Base-by-base conservation (phyloP, 2,888 invertebrate species). In the Drosophila suboccidentalis region DNA sequence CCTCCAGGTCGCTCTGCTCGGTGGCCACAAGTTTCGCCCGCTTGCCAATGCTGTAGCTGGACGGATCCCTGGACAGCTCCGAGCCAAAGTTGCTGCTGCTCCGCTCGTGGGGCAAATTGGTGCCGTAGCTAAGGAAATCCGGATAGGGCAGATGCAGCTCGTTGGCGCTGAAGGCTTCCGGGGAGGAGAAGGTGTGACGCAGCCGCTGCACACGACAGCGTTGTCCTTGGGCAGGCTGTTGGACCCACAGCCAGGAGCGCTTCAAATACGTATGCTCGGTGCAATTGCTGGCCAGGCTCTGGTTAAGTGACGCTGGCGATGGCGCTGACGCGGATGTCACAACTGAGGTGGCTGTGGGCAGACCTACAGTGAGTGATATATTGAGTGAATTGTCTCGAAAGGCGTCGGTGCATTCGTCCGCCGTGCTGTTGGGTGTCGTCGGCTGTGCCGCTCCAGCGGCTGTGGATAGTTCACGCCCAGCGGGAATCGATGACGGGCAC, bases 311-410 rank as follows among this genome's bases (percentile, higher is more conserved):
- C 19, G 79, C 49, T 43, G 63, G 47, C 43, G 63, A 71, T 29
- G 80, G 47, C 43, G 63, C 72, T 29, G 80, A 64, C 34, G 53
- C 54, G 13, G 47, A 49, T 43, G 47, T 69, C 49, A 44, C 63
- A 26, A 54, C 51, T 6, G 47, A 39, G 39, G 58, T 76, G 15
- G 76, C 78, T 26, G 26, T 26, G 36, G 92, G 90, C 61, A 92
- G 82, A 11, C 92, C 92, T 81, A 92, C 71, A 75, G 92, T 90
- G 87, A 92, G 90, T 65, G 93, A 93, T 85, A 93, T 92, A 84
- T 92, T 90, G 84, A 92, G 90, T 61, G 93, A 91, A 67, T 91
- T 89, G 81, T 92, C 92, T 78, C 90, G 82, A 75, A 92, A 92
- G 78, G 90, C 92, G 65, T 90, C 89, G 74, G 92, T 91, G 80